Evolutionary conservation across 2,113 vertebrate genomes (phyloP).

Genomic region (Recurvirostra avosetta): DNA sequence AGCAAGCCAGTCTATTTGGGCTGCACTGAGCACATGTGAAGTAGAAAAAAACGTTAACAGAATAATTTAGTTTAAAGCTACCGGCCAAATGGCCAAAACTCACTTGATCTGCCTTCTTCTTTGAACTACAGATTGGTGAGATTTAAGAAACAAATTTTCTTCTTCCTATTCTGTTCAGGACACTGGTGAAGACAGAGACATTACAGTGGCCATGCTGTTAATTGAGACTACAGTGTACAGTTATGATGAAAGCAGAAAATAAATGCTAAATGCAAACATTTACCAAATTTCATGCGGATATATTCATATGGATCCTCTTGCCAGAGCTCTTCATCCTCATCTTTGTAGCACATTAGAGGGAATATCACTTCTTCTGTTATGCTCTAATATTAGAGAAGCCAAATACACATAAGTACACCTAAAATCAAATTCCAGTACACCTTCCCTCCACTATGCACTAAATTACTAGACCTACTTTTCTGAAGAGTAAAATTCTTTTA

Average conservation of each 20-base stretch:
- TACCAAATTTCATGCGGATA: constrained; percentile 98
- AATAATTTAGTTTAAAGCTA: neutral
- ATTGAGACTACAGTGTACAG: neutral
- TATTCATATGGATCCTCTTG: constrained; percentile 96
- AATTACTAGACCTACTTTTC: neutral
- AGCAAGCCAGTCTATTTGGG: neutral
- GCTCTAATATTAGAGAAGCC: constrained; percentile 69
- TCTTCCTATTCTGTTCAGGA: neutral
- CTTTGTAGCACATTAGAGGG: constrained; percentile 98
- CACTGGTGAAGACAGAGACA: neutral
- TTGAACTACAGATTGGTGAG: neutral
- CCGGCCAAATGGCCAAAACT: neutral
- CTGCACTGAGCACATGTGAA: neutral
- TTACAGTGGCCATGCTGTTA: neutral
- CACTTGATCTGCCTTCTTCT: neutral
- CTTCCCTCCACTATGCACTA: neutral
- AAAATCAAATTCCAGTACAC: neutral
- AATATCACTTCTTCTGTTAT: constrained; percentile 94
- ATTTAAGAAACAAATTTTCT: neutral
- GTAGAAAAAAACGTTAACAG: neutral
- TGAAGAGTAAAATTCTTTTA: neutral
- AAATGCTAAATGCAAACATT: constrained; percentile 31
- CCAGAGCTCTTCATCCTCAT: constrained; percentile 97
- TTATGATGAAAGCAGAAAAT: neutral
- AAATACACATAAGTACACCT: neutral